Evolutionary conservation across 2,113 vertebrate species (phyloP).

Genomic region (Romanogobio albipinnatus): DNA sequence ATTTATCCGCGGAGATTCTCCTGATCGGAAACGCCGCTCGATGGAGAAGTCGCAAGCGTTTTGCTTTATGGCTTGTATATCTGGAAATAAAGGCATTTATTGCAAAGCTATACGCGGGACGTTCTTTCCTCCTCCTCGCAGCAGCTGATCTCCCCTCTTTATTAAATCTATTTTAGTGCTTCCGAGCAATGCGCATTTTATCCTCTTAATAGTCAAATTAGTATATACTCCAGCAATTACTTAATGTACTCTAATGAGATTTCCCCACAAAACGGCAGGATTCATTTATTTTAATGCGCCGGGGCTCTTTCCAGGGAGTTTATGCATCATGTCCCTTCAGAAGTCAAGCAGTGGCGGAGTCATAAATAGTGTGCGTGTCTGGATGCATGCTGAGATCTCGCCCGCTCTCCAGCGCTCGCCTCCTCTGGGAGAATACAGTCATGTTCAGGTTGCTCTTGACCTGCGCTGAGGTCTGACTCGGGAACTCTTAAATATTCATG

Average conservation of each 20-base stretch:
- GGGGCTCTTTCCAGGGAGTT: constrained; percentile 69
- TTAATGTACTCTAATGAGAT: constrained; percentile 85
- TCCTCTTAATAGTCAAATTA: constrained; percentile 84
- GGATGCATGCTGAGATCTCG: constrained; percentile 56
- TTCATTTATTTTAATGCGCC: constrained; percentile 81
- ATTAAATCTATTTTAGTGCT: constrained; percentile 83
- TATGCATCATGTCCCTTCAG: constrained; percentile 68
- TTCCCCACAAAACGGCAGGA: constrained; percentile 77
- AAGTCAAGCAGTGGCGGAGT: constrained; percentile 64
- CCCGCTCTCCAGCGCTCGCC: constrained; percentile 27
- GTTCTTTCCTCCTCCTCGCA: constrained; percentile 54
- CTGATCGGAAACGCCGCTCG: neutral
- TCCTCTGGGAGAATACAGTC: constrained; percentile 41
- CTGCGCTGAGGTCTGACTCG: constrained; percentile 44
- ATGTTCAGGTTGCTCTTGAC: constrained; percentile 46
- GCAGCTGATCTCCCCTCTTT: constrained; percentile 69
- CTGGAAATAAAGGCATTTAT: constrained; percentile 62
- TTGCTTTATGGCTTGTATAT: constrained; percentile 53
- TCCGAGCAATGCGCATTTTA: constrained; percentile 78
- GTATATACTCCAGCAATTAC: constrained; percentile 82
- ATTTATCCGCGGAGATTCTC: neutral
- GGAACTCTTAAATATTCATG: constrained; percentile 33
- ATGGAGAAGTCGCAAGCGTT: neutral
- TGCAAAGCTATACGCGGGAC: constrained; percentile 45
- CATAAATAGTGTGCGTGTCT: constrained; percentile 68